Conservation (phyloP, 1,140 invertebrate species). For the Drosophila elegans region DNA sequence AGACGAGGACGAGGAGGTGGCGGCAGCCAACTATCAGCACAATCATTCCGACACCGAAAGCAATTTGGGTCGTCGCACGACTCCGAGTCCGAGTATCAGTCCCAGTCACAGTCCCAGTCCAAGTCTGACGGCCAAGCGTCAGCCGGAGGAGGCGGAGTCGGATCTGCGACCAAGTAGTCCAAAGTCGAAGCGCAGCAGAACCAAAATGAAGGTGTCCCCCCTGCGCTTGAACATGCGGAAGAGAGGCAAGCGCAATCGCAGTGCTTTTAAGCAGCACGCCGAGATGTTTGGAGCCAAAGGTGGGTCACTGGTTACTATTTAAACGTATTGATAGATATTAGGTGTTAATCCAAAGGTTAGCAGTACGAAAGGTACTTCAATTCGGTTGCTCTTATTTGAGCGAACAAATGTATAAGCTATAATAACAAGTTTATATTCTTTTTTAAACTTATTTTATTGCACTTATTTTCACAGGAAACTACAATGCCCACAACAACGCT, state of each 20-base stretch:
- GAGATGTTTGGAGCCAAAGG: slow-evolving; percentile 76
- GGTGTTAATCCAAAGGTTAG: neutral
- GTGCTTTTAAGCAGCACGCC: slow-evolving; percentile 58
- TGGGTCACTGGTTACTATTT: slow-evolving; percentile 8
- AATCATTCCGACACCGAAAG: slow-evolving; percentile 81
- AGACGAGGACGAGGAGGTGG: slow-evolving; percentile 34
- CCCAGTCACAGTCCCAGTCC: slow-evolving; percentile 33
- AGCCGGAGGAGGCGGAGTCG: slow-evolving; percentile 22
- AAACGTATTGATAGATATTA: neutral
- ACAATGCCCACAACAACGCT: slow-evolving; percentile 39
- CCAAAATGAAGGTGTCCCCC: slow-evolving; percentile 54
- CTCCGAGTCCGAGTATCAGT: slow-evolving; percentile 35
- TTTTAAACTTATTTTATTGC: neutral
- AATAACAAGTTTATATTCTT: too few species aligned
- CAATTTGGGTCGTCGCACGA: slow-evolving; percentile 56
- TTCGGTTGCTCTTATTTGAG: too few species aligned
- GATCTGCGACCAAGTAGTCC: slow-evolving; percentile 27
- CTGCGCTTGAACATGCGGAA: slow-evolving; percentile 72
- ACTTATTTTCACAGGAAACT: slow-evolving; percentile 33
- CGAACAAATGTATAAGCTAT: too few species aligned
- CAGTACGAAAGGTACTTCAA: too few species aligned
- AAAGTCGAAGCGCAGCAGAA: slow-evolving; percentile 32
- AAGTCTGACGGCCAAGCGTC: slow-evolving; percentile 13
- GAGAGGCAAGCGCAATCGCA: slow-evolving; percentile 51
- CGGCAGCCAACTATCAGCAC: slow-evolving; percentile 13